These are phyloP conservation scores for Siderastrea radians DNA, from an alignment of 92 coral and sea anemone species.

Conservation along the genomic window DNA sequence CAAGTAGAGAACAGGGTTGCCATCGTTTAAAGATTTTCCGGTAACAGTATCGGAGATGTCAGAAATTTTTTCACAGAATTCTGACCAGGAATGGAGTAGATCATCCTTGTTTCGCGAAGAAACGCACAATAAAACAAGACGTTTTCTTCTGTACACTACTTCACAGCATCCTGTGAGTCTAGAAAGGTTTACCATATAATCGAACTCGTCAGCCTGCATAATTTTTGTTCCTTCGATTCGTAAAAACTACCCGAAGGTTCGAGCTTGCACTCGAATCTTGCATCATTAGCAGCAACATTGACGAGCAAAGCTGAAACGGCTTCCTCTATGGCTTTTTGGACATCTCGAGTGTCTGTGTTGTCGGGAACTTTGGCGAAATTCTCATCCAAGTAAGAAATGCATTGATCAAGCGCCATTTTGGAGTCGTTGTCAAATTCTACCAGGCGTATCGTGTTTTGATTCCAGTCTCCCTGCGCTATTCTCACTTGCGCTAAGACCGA, in stretches of 20 bases:
- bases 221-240: constrained; percentile 51
- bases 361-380: constrained; percentile 20
- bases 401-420: constrained; percentile 10
- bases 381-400: constrained; percentile 20
- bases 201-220: constrained; percentile 24
- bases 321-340: constrained; percentile 29
- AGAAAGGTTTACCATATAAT: constrained; percentile 28
- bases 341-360: neutral
- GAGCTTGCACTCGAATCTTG: constrained; percentile 23
- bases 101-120: neutral
- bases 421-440: neutral
- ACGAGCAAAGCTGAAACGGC: constrained; percentile 24
- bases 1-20: neutral
- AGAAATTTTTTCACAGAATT: neutral
- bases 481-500: neutral
- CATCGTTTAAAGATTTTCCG: neutral
- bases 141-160: neutral
- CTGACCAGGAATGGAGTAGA: constrained; percentile 9
- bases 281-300: constrained; percentile 12
- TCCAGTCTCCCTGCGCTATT: neutral
- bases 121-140: neutral
- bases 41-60: neutral
- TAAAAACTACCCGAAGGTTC: constrained; percentile 34
- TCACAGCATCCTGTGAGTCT: constrained; percentile 17
- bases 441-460: neutral